Evolutionary conservation across 2,888 invertebrate genomes (phyloP), one percentile per base, ranked within the genome.

Genomic region (Drosophila demipolita): DNA sequence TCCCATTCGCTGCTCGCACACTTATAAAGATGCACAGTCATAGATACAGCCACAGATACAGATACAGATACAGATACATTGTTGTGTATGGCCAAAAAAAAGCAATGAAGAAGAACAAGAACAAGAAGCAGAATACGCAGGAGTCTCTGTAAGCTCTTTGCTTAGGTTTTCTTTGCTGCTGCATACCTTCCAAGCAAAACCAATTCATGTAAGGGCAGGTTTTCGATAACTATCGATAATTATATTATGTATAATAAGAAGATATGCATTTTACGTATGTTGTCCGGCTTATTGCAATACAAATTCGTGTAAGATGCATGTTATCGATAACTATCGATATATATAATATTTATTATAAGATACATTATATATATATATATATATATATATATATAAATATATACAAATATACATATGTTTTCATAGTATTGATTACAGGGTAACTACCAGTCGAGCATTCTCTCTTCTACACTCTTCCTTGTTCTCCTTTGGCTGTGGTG

Each of bases 401-500:
- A 40, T 9, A 9, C 2, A 15, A 20, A 45, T 12, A 15, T 23
- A 12, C 2, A 45, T 45, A 8, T 45, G 1, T 15, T 20, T 1
- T 15, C 15, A 15, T 45, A 2, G 3, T 1, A 11, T 8, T 45
- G 45, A 45, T 45, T 2, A 23, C 45, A 23, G 26, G 23, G 8
- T 15, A 45, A 23, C 45, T 23, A 1, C 15, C 3, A 23, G 45
- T 45, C 8, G 23, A 23, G 45, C 45, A 45, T 23, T 45, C 45
- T 15, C 17, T 49, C 49, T 49, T 9, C 15, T 11, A 15, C 15
- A 53, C 50, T 70, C 50, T 36, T 63, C 20, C 38, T 23, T 71
- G 40, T 63, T 15, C 48, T 61, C 59, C 66, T 67, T 73, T 59
- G 60, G 66, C 59, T 63, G 40, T 59, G 72, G 62, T 66, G 77